Percentiles rank a stretch among this genome's conserved stretches.
Conservation (phyloP, 2,797 vertebrate species). For the Neomorphus geoffroyi region DNA sequence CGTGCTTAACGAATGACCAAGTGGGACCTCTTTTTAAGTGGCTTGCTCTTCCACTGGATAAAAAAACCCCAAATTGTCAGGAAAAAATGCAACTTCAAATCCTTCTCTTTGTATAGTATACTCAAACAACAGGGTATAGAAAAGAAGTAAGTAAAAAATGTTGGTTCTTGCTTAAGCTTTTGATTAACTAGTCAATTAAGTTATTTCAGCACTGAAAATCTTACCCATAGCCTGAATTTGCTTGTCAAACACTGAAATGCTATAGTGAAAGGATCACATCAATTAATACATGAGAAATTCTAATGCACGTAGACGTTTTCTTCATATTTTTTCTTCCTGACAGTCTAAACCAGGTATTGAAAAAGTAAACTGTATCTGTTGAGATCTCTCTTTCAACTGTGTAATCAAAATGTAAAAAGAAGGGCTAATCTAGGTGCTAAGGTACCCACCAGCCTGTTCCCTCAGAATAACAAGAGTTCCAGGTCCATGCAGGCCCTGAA, state of each 20-base stretch:
- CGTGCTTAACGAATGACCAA: not conserved
- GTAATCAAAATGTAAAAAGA: not conserved
- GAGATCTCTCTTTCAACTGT: not conserved
- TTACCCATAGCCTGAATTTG: not conserved
- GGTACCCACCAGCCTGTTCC: not conserved
- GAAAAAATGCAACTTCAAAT: not conserved
- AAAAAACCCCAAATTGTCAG: not conserved
- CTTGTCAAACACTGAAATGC: not conserved
- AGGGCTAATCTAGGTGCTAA: not conserved
- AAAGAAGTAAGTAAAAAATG: not conserved
- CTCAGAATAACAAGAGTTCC: not conserved
- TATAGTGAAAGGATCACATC: not conserved
- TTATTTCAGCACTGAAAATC: not conserved
- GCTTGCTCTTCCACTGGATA: not conserved
- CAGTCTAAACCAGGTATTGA: not conserved
- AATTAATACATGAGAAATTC: not conserved
- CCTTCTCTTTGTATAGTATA: not conserved
- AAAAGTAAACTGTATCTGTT: not conserved
- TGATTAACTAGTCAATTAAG: not conserved
- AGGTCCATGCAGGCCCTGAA: not conserved
- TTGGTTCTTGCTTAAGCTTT: not conserved
- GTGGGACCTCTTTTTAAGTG: not conserved
- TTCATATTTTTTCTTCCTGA: not conserved
- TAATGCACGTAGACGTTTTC: not conserved
- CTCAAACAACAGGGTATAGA: not conserved